phyloP scores from a whole-genome alignment of 2,113 vertebrate species.

The Alethe castanea region DNA sequence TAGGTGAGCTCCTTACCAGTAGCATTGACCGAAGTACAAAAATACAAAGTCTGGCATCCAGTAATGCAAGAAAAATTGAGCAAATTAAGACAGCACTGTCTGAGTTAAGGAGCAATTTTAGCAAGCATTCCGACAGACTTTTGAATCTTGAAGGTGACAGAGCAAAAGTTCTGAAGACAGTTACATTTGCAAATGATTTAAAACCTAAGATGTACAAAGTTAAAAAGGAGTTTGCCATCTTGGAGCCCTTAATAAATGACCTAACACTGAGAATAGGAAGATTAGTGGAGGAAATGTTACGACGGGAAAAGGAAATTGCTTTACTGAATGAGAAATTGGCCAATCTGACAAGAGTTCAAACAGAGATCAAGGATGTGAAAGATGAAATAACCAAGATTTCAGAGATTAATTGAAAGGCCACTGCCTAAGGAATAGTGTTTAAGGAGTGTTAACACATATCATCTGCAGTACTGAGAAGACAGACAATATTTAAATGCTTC shows the following conservation, averaged over 20 bases:
- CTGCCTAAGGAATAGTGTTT: background rate
- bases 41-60: constrained; percentile 77
- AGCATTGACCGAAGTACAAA: constrained; percentile 85
- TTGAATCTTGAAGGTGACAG: constrained; percentile 83
- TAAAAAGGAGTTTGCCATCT: constrained; percentile 79
- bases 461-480: background rate
- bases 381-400: constrained; percentile 74
- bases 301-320: constrained; percentile 78
- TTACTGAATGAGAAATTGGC: constrained; percentile 79
- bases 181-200: constrained; percentile 88
- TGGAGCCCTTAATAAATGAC: constrained; percentile 85
- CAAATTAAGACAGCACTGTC: constrained; percentile 68
- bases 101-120: constrained; percentile 75
- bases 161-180: constrained; percentile 82
- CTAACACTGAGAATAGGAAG: constrained; percentile 85
- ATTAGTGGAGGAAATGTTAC: constrained; percentile 80
- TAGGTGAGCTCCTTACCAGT: constrained; percentile 82
- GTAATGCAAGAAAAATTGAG: constrained; percentile 77
- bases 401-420: constrained; percentile 14
- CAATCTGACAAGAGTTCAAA: constrained; percentile 77
- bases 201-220: constrained; percentile 87
- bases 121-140: constrained; percentile 73
- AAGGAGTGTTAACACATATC: background rate
- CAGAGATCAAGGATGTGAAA: constrained; percentile 68
- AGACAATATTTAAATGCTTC: background rate